phyloP scores from a whole-genome alignment of 2,888 invertebrate genomes.

The Teleogryllus oceanicus region DNA sequence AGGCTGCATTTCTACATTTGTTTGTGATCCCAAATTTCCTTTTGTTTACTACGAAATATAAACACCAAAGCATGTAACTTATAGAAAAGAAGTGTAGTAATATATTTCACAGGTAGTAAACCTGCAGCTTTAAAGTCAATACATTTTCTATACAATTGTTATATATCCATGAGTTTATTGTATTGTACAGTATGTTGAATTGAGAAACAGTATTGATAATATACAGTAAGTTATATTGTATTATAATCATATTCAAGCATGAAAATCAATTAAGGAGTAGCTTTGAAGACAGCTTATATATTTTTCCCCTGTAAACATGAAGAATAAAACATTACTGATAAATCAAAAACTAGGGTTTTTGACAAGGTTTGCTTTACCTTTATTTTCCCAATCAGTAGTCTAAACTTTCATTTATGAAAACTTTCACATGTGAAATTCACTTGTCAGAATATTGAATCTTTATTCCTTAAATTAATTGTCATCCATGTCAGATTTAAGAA shows the following conservation, averaged over 20 bases:
- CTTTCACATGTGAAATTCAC: no score
- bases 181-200: slow-evolving; percentile 6
- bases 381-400: no score
- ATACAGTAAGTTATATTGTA: neutral
- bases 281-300: neutral
- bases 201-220: neutral
- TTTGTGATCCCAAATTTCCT: no score
- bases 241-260: neutral
- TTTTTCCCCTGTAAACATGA: neutral
- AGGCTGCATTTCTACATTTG: no score
- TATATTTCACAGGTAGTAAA: slow-evolving; percentile 2
- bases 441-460: no score
- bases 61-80: neutral
- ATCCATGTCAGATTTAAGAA: no score
- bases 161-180: slow-evolving; percentile 18
- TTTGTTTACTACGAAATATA: neutral
- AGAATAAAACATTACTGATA: neutral
- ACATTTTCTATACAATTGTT: neutral
- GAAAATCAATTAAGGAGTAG: neutral
- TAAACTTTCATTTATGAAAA: no score
- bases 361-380: no score
- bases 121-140: slow-evolving; percentile 18
- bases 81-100: neutral
- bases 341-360: no score
- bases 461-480: no score